A percentile compares a stretch with the other conserved stretches of the same genome.
phyloP scores from a whole-genome alignment of 2,888 invertebrate genomes.

The Ariolimax columbianus region DNA sequence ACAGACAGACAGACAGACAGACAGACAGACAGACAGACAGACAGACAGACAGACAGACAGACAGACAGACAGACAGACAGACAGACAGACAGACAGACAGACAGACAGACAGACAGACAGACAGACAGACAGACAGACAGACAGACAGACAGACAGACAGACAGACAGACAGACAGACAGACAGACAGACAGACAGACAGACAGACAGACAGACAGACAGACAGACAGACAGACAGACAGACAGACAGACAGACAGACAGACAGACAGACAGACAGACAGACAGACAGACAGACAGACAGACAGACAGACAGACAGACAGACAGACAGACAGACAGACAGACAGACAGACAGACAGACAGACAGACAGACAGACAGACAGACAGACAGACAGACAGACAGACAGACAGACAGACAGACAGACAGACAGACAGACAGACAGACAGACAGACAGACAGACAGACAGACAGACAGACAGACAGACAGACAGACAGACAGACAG shows the following conservation, averaged over 20 bases:
- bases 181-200: slow-evolving; percentile 20
- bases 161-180: slow-evolving; percentile 10
- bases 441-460: slow-evolving; percentile 7
- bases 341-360: slow-evolving; percentile 11
- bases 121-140: slow-evolving; percentile 7
- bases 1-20: slow-evolving; percentile 15
- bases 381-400: slow-evolving; percentile 16
- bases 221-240: slow-evolving; percentile 15
- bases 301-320: slow-evolving; percentile 10
- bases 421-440: slow-evolving; percentile 17
- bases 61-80: slow-evolving; percentile 17
- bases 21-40: slow-evolving; percentile 16
- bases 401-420: slow-evolving; percentile 16
- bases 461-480: slow-evolving; percentile 26
- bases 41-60: slow-evolving; percentile 16
- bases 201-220: slow-evolving; percentile 11
- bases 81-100: slow-evolving; percentile 7
- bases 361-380: slow-evolving; percentile 15
- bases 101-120: slow-evolving; percentile 26
- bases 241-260: slow-evolving; percentile 22
- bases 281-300: slow-evolving; percentile 18
- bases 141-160: slow-evolving; percentile 15
- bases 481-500: slow-evolving; percentile 7
- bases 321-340: slow-evolving; percentile 18
- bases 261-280: slow-evolving; percentile 3